Conservation (phyloP, 2,888 invertebrate species). For the Diaphora mendica region DNA sequence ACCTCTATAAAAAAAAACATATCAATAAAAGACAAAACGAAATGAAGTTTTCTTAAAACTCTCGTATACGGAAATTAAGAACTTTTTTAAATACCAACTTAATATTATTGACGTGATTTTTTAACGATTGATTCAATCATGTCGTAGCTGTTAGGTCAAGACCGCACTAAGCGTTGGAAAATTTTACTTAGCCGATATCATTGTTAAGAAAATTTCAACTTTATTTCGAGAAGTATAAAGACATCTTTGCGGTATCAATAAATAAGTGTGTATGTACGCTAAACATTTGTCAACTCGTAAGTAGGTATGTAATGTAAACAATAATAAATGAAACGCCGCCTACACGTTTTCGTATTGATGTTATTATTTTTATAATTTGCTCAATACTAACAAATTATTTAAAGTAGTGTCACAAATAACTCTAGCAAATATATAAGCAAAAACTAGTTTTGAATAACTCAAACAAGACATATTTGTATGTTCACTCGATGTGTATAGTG, state of each 20-base stretch:
- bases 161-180: conserved; percentile 55
- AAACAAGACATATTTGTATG: not conserved
- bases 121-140: conserved; percentile 55
- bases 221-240: conserved; percentile 37
- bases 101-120: conserved; percentile 47
- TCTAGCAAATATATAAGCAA: conserved; percentile 7
- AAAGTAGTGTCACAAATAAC: conserved; percentile 32
- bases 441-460: conserved; percentile 8
- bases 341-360: conserved; percentile 38
- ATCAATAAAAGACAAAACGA: not conserved
- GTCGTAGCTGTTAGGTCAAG: conserved; percentile 63
- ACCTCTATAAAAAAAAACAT: not conserved
- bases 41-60: not conserved
- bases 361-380: conserved; percentile 52
- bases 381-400: conserved; percentile 36
- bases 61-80: conserved; percentile 23
- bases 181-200: conserved; percentile 43
- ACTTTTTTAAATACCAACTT: conserved; percentile 21
- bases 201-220: conserved; percentile 44
- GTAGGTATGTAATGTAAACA: conserved; percentile 56
- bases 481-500: not conserved
- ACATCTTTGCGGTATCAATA: conserved; percentile 29
- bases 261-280: conserved; percentile 29
- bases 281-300: conserved; percentile 49
- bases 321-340: conserved; percentile 54